Conservation (phyloP, 1,140 invertebrate genomes). For the Oscheius sp. region DNA sequence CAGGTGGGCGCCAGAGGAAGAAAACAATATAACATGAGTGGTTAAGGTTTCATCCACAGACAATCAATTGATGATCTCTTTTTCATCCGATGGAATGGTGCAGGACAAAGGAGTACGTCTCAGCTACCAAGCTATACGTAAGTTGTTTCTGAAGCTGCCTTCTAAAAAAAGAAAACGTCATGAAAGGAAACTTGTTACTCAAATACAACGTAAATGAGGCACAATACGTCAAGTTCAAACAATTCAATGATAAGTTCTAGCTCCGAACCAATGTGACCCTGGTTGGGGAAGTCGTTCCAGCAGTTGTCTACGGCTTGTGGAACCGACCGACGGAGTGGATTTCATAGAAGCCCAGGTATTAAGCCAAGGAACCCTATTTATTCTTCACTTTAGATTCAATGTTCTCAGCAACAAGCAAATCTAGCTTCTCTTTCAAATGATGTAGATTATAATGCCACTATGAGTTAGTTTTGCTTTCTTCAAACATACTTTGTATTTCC, state of each 20-base stretch:
- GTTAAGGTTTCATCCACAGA: neutral
- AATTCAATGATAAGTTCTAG: neutral
- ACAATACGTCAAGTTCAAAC: too few species aligned
- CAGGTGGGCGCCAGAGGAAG: neutral
- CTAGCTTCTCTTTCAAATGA: neutral
- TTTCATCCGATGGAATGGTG: neutral
- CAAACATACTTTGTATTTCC: neutral
- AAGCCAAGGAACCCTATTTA: neutral
- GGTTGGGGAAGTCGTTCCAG: neutral
- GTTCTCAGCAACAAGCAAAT: constrained; percentile 14
- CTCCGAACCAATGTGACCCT: constrained; percentile 1
- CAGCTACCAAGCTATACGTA: neutral
- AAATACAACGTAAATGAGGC: too few species aligned
- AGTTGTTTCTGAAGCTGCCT: neutral
- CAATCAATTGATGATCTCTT: neutral
- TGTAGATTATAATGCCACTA: neutral
- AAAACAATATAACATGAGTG: neutral
- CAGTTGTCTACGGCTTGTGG: neutral
- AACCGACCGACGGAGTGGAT: neutral
- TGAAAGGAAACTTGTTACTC: too few species aligned
- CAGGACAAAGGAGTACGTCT: neutral
- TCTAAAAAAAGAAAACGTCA: neutral
- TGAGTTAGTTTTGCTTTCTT: neutral
- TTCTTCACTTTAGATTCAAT: constrained; percentile 3
- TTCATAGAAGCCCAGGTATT: neutral